Evolutionary conservation across 2,797 vertebrate genomes (phyloP).

Genomic region (Falco peregrinus): DNA sequence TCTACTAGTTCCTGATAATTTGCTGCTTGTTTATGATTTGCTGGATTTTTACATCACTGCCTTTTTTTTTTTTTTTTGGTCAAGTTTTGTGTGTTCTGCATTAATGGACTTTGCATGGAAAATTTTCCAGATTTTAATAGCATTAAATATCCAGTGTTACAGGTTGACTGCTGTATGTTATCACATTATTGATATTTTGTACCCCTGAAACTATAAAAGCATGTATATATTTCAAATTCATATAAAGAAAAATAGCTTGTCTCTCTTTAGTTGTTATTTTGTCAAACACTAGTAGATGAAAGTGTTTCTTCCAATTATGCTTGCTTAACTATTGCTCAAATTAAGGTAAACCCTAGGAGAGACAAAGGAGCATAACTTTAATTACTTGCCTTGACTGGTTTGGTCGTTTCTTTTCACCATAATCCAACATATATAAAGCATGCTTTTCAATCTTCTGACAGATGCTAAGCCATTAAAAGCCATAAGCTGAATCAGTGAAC

Average conservation of each 20-base stretch:
- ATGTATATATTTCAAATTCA: background rate
- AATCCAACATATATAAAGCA: background rate
- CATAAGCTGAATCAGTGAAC: background rate
- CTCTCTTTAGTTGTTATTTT: background rate
- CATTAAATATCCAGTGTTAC: background rate
- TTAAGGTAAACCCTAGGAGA: background rate
- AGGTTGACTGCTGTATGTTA: background rate
- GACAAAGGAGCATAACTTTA: background rate
- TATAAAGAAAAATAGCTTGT: background rate
- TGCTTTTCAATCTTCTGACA: background rate
- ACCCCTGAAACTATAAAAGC: background rate
- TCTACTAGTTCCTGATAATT: background rate
- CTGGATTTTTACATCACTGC: background rate
- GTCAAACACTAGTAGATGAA: background rate
- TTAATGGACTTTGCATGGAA: background rate
- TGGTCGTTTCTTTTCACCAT: background rate
- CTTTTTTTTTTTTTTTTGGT: accelerated
- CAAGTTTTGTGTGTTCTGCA: background rate
- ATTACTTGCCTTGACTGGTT: background rate
- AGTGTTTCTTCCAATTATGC: background rate
- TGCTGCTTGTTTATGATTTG: background rate
- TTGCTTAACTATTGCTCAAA: background rate
- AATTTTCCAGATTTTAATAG: background rate
- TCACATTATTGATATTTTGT: background rate
- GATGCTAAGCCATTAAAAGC: background rate